Evolutionary conservation across 2,888 invertebrate genomes (phyloP), one percentile per base, ranked within the genome.

Genomic region (Ceramica pisi): DNA sequence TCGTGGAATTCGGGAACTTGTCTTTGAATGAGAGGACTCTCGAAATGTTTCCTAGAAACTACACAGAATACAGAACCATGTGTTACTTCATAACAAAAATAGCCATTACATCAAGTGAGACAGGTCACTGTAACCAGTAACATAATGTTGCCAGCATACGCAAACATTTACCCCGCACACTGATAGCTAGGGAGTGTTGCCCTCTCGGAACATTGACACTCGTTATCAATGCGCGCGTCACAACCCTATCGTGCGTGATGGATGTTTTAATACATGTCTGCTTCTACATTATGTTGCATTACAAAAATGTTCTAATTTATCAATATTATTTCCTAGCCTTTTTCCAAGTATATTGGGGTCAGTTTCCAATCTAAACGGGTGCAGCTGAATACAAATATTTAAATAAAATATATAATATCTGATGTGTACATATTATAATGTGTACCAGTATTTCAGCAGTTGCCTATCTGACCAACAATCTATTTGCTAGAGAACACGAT

Each of bases 161-260:
- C 63, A 67, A 81, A 78, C 14, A 64, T 66, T 78, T 64, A 61
- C 64, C 51, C 2, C 26, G n/a, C 38, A 26, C 16, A 19, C 50
- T 51, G 48, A 46, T 19, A 67, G 14, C 19, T 31, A 35, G 61
- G 53, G 82, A 59, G 74, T 79, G 63, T 74, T 82, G 74, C 62
- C 80, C 80, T 68, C 75, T n/a, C 21, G 16, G 79, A 64, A 65
- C 79, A 71, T 82, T 81, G 67, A 67, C 82, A 63, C 55, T 71
- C 44, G 66, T 64, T 57, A 78, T 71, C 60, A 81, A 64, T 50
- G 56, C 55, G 64, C 63, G 38, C 55, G 57, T 78, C 65, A 63
- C 23, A 35, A 71, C n/a, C 44, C 21, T 59, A 16, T 19, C 44
- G 50, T 51, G 62, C 26, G 65, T 73, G 80, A 68, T 63, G 51